phyloP scores from a whole-genome alignment of 2,797 vertebrate genomes.

The Myripristis jacobus region DNA sequence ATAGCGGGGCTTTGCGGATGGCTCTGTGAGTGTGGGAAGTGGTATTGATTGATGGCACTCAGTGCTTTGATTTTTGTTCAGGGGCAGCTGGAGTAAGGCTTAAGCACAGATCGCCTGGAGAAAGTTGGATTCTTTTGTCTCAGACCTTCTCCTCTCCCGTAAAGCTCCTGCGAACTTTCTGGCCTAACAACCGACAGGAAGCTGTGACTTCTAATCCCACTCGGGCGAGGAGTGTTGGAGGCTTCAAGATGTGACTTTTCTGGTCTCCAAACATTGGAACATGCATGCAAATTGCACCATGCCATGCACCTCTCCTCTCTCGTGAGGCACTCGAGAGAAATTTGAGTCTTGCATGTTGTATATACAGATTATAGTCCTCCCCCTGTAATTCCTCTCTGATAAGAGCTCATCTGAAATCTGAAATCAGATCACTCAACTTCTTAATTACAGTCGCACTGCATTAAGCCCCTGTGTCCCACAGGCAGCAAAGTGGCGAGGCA shows the following conservation, averaged over 20 bases:
- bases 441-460: slow-evolving; percentile 75
- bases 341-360: slow-evolving; percentile 48
- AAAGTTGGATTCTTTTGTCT: background rate
- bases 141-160: background rate
- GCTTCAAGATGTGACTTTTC: background rate
- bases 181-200: slow-evolving; percentile 7
- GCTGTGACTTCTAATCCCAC: background rate
- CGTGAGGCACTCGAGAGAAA: slow-evolving; percentile 45
- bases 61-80: slow-evolving; percentile 17
- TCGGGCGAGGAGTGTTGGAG: background rate
- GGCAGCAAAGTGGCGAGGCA: slow-evolving; percentile 46
- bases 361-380: slow-evolving; percentile 63
- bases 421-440: slow-evolving; percentile 79
- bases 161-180: background rate
- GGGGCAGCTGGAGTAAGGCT: background rate
- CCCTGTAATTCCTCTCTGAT: slow-evolving; percentile 70
- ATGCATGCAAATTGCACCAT: slow-evolving; percentile 1
- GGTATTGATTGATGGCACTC: slow-evolving; percentile 11
- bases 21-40: slow-evolving; percentile 37
- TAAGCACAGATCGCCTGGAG: background rate
- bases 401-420: slow-evolving; percentile 69
- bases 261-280: slow-evolving; percentile 28
- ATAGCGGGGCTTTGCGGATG: slow-evolving; percentile 28
- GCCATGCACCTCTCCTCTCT: slow-evolving; percentile 27
- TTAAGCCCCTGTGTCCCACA: slow-evolving; percentile 56